Evolutionary conservation across 2,888 invertebrate genomes (phyloP), one percentile per base, ranked within the genome.

Genomic region (Mythimna impura): DNA sequence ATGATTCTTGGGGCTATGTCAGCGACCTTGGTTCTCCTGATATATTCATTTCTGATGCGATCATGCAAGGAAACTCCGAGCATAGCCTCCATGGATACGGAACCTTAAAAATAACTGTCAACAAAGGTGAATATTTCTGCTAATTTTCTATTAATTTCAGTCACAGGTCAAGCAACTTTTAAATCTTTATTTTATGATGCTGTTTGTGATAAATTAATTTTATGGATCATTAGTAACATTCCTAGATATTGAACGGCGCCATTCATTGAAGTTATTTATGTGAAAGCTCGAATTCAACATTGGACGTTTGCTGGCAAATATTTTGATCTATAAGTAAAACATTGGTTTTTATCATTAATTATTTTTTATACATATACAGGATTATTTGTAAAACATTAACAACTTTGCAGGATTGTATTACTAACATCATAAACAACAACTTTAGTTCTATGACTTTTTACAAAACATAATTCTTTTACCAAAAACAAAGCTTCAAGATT

Each of bases 81-180:
- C 30, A 30, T 30, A 30, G 30, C 3, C 30, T 3, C 30, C 30
- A 30, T 3, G 30, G 0, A 54, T 9, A 36, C 36, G 36, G 36
- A 36, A 36, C 36, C 36, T 9, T 36, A 36, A 43, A 70, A 58
- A 20, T 52, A n/a, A 7, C 47, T 71, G 14, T 54, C n/a, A 17
- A 17, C 9, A 12, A 6, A 14, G 36, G 14, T 17, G 14, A 20
- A 52, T 34, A 14, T 17, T 34, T 68, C 50, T 72, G 17, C 6
- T 55, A 58, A 70, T 54, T 57, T 67, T 61, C 25, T 72, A 65
- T 70, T 62, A 64, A 79, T 70, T 63, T 67, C 0, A 10, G 50
- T 67, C 67, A 63, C 22, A 72, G 75, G 61, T 79, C 65, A 72
- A n/a, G 47, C 10, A 72, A 66, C 58, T 72, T 65, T 58, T 34